Evolutionary conservation across 2,113 vertebrate species (phyloP).

Genomic region (Rostratula benghalensis): DNA sequence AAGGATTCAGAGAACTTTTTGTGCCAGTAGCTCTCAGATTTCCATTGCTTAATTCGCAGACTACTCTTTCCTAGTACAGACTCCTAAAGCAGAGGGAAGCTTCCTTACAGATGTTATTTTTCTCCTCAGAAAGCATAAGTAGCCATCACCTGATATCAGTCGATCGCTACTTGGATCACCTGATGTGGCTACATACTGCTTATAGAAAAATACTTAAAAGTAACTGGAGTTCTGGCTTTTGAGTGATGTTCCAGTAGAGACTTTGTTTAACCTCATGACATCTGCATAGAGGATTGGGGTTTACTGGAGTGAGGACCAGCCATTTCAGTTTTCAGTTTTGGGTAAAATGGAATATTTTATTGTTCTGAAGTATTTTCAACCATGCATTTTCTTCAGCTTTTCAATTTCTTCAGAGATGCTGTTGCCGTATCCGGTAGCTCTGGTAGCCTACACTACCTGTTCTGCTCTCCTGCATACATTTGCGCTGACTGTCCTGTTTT

Average conservation of each 20-base stretch:
- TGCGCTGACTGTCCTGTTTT: neutral
- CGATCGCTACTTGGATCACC: neutral
- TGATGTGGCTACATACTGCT: neutral
- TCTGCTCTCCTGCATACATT: neutral
- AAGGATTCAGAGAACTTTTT: neutral
- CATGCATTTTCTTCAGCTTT: neutral
- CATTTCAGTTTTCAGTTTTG: neutral
- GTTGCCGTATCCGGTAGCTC: neutral
- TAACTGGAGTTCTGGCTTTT: neutral
- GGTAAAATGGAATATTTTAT: neutral
- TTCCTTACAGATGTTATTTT: neutral
- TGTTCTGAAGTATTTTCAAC: neutral
- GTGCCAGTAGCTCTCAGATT: neutral
- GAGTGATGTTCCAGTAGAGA: neutral
- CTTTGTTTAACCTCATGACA: neutral
- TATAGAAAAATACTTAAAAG: neutral
- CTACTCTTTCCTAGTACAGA: neutral
- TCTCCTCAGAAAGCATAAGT: neutral
- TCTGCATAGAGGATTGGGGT: fast-evolving
- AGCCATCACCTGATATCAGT: neutral
- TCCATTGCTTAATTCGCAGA: neutral
- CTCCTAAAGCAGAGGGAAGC: neutral
- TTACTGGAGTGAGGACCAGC: neutral
- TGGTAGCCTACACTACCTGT: neutral
- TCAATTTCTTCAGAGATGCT: neutral